Percentiles rank a stretch among this genome's conserved stretches.
These are phyloP conservation scores for Aplysina aerophoba DNA, from an alignment of 37 sponge, comb jelly and placozoan species.

Conservation along the genomic window DNA sequence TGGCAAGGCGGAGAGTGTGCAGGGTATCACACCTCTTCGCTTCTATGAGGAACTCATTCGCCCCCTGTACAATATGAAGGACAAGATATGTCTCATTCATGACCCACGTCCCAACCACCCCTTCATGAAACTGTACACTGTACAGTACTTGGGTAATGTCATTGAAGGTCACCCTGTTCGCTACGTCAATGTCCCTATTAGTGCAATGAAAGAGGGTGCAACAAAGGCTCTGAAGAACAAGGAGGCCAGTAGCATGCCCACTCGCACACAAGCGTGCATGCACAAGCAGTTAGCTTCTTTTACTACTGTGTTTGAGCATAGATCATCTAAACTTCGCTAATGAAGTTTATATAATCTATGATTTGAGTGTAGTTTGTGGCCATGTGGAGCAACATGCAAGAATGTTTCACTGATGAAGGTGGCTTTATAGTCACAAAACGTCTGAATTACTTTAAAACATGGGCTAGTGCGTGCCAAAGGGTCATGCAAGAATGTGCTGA, in stretches of 20 bases:
- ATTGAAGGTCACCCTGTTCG: constrained; percentile 35
- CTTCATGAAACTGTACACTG: constrained; percentile 47
- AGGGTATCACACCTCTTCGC: constrained; percentile 25
- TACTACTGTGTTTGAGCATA: too few relatives aligned
- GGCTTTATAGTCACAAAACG: too few relatives aligned
- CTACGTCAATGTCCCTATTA: constrained; percentile 44
- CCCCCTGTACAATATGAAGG: constrained; percentile 41
- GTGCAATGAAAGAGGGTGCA: constrained; percentile 38
- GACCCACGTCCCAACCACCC: constrained; percentile 49
- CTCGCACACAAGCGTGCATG: too few relatives aligned
- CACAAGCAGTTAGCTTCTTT: too few relatives aligned
- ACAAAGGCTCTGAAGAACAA: constrained; percentile 15
- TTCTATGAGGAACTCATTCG: constrained; percentile 32
- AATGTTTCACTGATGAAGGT: too few relatives aligned
- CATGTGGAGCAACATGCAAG: too few relatives aligned
- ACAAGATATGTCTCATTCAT: constrained; percentile 56
- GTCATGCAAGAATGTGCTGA: too few relatives aligned
- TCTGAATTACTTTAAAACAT: too few relatives aligned
- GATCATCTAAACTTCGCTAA: too few relatives aligned
- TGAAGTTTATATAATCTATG: too few relatives aligned
- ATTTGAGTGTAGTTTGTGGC: too few relatives aligned
- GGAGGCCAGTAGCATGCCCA: not conserved
- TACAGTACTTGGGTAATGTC: constrained; percentile 56
- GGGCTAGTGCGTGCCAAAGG: too few relatives aligned
- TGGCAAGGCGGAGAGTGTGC: not conserved